phyloP scores from a whole-genome alignment of 1,140 invertebrate genomes.

The Mactra quadrangularis region DNA sequence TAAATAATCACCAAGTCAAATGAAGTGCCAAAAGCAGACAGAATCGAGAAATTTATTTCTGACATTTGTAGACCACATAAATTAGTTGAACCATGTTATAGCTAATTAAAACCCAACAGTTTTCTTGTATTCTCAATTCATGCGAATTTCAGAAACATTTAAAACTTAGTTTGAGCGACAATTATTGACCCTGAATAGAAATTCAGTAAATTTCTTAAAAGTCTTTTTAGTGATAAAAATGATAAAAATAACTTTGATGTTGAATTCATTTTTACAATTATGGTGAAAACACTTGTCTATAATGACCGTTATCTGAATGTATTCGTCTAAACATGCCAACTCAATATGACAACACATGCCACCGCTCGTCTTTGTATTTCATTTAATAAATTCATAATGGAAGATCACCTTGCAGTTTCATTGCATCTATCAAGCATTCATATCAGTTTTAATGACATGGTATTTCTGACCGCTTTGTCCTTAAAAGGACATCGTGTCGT shows the following conservation, averaged over 20 bases:
- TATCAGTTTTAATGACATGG: constrained; percentile 21
- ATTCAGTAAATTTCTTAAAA: constrained; percentile 22
- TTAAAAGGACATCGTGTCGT: background rate
- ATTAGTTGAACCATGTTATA: too few species aligned
- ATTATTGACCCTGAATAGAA: background rate
- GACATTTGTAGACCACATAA: too few species aligned
- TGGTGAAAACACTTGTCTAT: background rate
- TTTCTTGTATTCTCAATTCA: too few species aligned
- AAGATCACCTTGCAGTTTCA: constrained; percentile 34
- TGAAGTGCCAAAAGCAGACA: background rate
- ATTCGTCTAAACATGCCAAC: too few species aligned
- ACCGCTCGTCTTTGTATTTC: constrained; percentile 11
- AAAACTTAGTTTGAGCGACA: background rate
- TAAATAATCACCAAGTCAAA: background rate
- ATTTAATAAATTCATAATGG: constrained; percentile 32
- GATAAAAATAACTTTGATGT: constrained; percentile 4
- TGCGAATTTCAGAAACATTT: too few species aligned
- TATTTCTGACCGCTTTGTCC: background rate
- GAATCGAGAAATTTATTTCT: background rate
- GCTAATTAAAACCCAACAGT: too few species aligned
- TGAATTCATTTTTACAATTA: constrained; percentile 21
- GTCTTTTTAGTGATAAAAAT: background rate
- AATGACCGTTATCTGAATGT: too few species aligned
- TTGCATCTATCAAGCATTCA: constrained; percentile 5
- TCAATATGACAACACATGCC: too few species aligned